A percentile compares a stretch with the other conserved stretches of the same genome.
Evolutionary conservation across 2,113 vertebrate species (phyloP).

Genomic region (Micromys minutus): DNA sequence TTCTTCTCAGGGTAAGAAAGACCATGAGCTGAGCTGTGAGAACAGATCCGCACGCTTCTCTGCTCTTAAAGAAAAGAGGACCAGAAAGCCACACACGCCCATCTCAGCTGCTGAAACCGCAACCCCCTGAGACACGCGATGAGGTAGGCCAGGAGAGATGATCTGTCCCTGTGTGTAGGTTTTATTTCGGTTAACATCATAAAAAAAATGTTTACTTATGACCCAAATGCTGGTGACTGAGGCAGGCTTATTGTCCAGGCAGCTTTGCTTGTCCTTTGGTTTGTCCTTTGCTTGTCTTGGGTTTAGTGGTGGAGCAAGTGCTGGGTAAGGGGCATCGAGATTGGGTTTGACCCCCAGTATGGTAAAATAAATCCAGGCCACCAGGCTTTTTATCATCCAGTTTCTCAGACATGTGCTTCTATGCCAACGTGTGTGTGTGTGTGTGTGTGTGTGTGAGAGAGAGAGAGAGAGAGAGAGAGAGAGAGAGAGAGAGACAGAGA

Average conservation of each 20-base stretch:
- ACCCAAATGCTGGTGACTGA: not conserved
- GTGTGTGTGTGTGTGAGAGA: not conserved
- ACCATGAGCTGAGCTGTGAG: not conserved
- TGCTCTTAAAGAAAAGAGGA: not conserved
- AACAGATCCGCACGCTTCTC: not conserved
- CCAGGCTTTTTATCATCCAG: not conserved
- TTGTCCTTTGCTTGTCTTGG: no score
- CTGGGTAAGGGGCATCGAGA: not conserved
- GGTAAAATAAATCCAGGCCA: not conserved
- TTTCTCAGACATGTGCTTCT: not conserved
- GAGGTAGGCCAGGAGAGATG: not conserved
- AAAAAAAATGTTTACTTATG: not conserved
- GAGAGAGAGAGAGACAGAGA: not conserved
- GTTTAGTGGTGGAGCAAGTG: not conserved
- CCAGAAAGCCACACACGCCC: not conserved
- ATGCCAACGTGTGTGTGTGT: not conserved
- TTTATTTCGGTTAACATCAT: not conserved
- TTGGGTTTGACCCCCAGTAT: not conserved
- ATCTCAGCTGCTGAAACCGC: not conserved
- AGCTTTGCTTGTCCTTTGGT: not conserved
- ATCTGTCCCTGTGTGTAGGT: not conserved
- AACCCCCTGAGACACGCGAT: not conserved
- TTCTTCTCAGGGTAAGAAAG: not conserved
- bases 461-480: not conserved
- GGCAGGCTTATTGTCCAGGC: not conserved